These are phyloP conservation scores for Tilapia sparmanii DNA, from an alignment of 2,113 vertebrate genomes.

Conservation along the genomic window DNA sequence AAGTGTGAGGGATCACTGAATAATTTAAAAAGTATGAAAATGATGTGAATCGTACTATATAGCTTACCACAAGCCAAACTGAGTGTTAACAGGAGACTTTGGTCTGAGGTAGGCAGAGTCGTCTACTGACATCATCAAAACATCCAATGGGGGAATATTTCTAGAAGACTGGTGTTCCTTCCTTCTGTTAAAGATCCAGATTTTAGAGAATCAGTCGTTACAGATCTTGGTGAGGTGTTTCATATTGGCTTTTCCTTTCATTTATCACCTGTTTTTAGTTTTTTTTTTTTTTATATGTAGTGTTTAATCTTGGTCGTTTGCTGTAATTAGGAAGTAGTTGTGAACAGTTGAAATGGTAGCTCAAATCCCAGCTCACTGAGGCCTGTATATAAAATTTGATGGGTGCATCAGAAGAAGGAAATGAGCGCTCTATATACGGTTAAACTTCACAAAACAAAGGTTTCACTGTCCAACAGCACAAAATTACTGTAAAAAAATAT, in stretches of 20 bases:
- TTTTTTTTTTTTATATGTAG: not conserved
- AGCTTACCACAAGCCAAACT: not conserved
- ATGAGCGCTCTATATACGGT: not conserved
- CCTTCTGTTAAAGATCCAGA: not conserved
- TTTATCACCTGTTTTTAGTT: not conserved
- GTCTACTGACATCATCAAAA: not conserved
- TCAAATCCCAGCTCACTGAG: not conserved
- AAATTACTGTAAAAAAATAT: not conserved
- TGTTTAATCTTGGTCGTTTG: not conserved
- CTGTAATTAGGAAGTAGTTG: not conserved
- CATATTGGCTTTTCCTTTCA: not conserved
- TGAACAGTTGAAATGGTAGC: not conserved
- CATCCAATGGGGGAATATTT: not conserved
- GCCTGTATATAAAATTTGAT: slow-evolving; percentile 2
- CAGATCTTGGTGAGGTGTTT: not conserved
- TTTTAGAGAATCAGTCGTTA: not conserved
- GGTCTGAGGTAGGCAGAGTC: not conserved
- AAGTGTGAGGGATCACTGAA: not conserved
- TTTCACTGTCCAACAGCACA: not conserved
- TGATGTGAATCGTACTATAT: not conserved
- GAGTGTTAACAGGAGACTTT: not conserved
- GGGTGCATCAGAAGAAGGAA: not conserved
- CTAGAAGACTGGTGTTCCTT: not conserved
- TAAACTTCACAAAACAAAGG: not conserved
- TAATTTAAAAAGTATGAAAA: not conserved